Conservation (phyloP, 2,797 vertebrate genomes). For the Sylvilagus floridanus region DNA sequence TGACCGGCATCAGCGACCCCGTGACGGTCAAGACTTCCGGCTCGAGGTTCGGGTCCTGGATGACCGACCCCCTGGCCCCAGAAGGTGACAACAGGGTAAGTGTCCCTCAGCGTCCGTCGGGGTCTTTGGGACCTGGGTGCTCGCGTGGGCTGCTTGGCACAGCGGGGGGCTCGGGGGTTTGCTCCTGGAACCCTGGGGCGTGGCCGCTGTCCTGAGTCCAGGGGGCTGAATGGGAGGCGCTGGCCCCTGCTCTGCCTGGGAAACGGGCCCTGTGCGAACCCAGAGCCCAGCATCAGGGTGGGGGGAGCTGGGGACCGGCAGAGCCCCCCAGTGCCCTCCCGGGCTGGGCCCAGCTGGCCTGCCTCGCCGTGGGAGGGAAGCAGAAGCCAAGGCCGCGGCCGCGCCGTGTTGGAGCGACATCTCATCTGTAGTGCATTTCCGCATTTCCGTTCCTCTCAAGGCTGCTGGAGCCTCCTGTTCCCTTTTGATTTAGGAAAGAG, state of each 20-base stretch:
- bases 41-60: conserved; percentile 98
- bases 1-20: conserved; percentile 97
- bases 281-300: neutral
- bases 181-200: neutral
- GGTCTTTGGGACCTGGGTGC: neutral
- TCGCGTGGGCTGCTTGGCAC: neutral
- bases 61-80: conserved; percentile 95
- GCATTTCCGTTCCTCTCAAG: conserved; percentile 64
- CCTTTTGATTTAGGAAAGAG: conserved; percentile 73
- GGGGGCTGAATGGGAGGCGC: neutral
- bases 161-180: accelerated
- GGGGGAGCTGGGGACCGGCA: accelerated
- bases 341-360: neutral
- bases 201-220: neutral
- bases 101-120: neutral
- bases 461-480: conserved; percentile 38
- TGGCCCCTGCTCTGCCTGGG: neutral
- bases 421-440: conserved; percentile 71
- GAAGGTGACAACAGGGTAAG: conserved; percentile 96
- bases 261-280: neutral
- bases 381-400: no score
- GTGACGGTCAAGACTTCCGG: conserved; percentile 97
- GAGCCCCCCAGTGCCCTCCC: neutral
- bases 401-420: conserved; percentile 9
- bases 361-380: neutral